Base-by-base conservation (phyloP, 1,140 invertebrate genomes). In the Rhyzopertha dominica region DNA sequence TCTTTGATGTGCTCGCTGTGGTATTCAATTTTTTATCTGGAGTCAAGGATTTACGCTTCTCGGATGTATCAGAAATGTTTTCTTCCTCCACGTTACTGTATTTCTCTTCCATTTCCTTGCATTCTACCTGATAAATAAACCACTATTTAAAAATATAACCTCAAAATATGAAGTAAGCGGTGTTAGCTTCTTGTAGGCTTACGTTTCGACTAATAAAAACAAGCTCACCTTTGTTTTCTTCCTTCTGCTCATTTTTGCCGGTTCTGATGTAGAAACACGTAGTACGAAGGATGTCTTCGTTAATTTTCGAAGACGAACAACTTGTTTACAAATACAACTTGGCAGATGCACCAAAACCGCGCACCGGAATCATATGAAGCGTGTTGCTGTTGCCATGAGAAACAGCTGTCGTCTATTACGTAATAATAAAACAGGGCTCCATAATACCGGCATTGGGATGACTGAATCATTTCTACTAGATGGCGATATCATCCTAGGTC, bases 71-170 rank as follows among this genome's bases (percentile, higher is more conserved):
- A 2, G 77, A 77, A 37, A 73, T 68, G 54, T 76, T 78, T 59
- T 81, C 79, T 54, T 82, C 80, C 42, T 80, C 79, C 3, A 65
- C 44, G 56, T 68, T 66, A 63, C 77, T 80, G 43, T 76, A 72
- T 59, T 82, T 82, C 44, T 82, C 80, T 55, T 82, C 80, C 56
- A 80, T 70, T 65, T 84, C 81, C 50, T 77, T 74, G 49, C 76
- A 77, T 56, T 83, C 81, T 47, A 81, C 74, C 80, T 83, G 49
- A 52, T 50, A 63, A 54, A 58, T 58, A 59, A 47, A 66, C 53
- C 66, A 63, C 66, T 46, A 69, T 63, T 44, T 43, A 17, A 43
- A 43, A 51, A 47, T 45, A 55, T 49, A 61, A 59, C 42, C 49
- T 37, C 39, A 35, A 42, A 47, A 35, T 42, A 39, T 28, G 5